These are phyloP conservation scores for Notiomystis cincta DNA, from an alignment of 2,113 vertebrate species.

Conservation along the genomic window DNA sequence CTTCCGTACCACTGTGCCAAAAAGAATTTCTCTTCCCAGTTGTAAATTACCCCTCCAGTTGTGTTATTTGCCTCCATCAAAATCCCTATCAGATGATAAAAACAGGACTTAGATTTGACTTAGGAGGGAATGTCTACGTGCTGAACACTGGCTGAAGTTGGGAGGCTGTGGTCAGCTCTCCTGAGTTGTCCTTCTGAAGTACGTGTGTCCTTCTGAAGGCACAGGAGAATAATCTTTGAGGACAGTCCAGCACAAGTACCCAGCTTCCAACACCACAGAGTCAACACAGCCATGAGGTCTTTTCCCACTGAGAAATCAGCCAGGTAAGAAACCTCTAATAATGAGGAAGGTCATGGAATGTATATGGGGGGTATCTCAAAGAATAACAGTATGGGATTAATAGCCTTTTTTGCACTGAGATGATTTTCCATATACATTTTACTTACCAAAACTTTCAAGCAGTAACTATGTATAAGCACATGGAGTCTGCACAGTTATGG, in stretches of 20 bases:
- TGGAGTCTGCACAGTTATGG: background rate
- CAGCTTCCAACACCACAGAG: background rate
- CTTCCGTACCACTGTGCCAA: background rate
- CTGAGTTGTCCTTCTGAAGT: too few species aligned
- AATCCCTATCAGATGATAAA: background rate
- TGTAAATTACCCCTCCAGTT: background rate
- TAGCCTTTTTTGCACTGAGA: background rate
- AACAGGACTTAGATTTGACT: background rate
- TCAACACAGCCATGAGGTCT: background rate
- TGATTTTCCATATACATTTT: background rate
- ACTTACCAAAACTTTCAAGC: background rate
- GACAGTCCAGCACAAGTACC: background rate
- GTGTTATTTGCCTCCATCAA: background rate
- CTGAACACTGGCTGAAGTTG: background rate
- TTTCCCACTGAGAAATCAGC: background rate
- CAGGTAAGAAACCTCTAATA: background rate
- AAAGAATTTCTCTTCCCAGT: background rate
- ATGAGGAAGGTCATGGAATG: background rate
- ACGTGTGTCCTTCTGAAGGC: fast-evolving
- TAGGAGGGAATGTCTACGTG: background rate
- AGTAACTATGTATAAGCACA: background rate
- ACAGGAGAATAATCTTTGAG: background rate
- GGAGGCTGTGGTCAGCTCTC: background rate
- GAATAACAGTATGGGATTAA: background rate
- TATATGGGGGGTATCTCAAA: background rate